Evolutionary conservation across 2,797 vertebrate species (phyloP), one percentile per base, ranked within the genome.

Genomic region (Bovichtus diacanthus): DNA sequence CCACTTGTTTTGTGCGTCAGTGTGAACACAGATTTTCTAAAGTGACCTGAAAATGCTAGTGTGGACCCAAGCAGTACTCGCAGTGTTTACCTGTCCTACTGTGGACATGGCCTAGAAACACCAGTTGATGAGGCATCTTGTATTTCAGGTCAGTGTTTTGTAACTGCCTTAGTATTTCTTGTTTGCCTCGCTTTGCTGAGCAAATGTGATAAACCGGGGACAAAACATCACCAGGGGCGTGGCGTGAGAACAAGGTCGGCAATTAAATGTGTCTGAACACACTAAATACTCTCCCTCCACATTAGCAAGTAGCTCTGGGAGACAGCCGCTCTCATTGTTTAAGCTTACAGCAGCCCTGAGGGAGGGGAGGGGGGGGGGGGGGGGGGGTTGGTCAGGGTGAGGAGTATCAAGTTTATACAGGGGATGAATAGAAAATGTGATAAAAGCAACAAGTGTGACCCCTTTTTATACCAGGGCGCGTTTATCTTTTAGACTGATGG

Each of bases 361-460:
- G 70, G n/a, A 23, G 41, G 31, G 34, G 67, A n/a, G 23, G 41
- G 53, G 31, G 41, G 12, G 3, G 1, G 9, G 53, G 36, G 27
- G n/a, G n/a, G 74, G 29, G 49, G 34, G 2, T 11, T 44, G 67
- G 63, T 43, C 5, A n/a, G 69, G 70, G 66, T 29, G 53, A 54
- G 68, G 75, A 72, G 67, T 84, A 67, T 89, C 80, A 69, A 43
- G 76, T 86, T 88, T 87, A 74, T 87, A 67, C 54, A 78, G 59
- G 60, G 50, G 67, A 79, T 92, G 87, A 93, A 90, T 87, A 70
- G 83, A 86, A 83, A 90, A 90, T 87, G 81, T 84, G 78, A 89
- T 88, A 88, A 93, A 93, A 90, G 90, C 90, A 92, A 92, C 88
- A 92, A 93, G 88, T 88, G 87, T 72, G 90, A 94, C 88, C 92